Evolutionary conservation across 2,113 vertebrate species (phyloP).

Genomic region (Mesoclemmys tuberculata): DNA sequence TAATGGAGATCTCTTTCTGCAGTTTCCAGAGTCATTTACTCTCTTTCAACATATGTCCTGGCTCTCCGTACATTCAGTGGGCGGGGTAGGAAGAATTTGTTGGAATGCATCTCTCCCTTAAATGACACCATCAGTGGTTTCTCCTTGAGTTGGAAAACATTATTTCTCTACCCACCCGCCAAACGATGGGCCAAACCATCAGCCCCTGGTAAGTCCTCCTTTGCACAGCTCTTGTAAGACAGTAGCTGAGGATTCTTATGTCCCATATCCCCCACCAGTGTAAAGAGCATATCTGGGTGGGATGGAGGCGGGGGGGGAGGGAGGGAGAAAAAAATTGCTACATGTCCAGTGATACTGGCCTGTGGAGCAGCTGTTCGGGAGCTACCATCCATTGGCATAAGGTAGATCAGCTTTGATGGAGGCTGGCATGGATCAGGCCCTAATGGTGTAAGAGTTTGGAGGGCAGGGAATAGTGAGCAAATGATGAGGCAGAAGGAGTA

Average conservation of each 20-base stretch:
- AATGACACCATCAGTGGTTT: not conserved
- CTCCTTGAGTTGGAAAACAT: not conserved
- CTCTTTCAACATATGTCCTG: not conserved
- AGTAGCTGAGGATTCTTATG: not conserved
- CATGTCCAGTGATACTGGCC: not conserved
- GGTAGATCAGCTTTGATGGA: accelerated
- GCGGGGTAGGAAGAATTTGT: not conserved
- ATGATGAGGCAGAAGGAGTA: not conserved
- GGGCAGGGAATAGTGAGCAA: not conserved
- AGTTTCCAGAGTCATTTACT: not conserved
- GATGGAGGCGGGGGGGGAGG: not conserved
- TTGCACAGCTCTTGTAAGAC: not conserved
- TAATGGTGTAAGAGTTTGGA: accelerated
- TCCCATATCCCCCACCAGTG: not conserved
- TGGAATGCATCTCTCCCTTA: not conserved
- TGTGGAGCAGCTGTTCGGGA: not conserved
- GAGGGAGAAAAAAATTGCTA: not conserved
- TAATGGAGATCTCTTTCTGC: accelerated
- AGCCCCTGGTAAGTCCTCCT: not conserved
- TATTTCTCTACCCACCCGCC: not conserved
- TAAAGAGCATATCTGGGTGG: not conserved
- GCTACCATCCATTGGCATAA: not conserved
- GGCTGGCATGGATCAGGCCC: not conserved
- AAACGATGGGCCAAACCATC: not conserved
- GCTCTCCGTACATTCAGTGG: not conserved